Conservation (phyloP, 2,113 vertebrate species). For the Callaeas wilsoni region DNA sequence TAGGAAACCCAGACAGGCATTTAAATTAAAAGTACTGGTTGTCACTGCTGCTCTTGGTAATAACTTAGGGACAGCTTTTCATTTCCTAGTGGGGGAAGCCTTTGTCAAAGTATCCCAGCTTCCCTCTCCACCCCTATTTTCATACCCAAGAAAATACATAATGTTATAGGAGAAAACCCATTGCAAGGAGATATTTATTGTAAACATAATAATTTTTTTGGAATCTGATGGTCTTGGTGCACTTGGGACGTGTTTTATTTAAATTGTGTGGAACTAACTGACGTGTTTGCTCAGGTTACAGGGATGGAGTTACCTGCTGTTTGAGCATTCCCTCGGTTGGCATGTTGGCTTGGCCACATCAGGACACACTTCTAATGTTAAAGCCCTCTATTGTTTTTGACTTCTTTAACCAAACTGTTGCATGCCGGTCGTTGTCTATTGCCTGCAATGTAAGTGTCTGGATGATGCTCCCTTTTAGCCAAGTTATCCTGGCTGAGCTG, state of each 20-base stretch:
- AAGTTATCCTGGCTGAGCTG: neutral
- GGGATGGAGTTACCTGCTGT: neutral
- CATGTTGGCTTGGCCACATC: slow-evolving; percentile 20
- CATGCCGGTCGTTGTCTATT: slow-evolving; percentile 48
- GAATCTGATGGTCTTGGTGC: neutral
- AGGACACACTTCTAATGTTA: neutral
- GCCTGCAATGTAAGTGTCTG: slow-evolving; percentile 2
- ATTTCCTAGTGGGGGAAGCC: neutral
- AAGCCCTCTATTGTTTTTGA: neutral
- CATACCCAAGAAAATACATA: neutral
- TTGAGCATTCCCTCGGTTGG: neutral
- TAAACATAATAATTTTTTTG: neutral
- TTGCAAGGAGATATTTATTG: slow-evolving; percentile 25
- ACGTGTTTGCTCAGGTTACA: neutral
- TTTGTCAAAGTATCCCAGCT: neutral
- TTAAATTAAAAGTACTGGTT: slow-evolving; percentile 4
- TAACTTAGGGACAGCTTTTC: neutral
- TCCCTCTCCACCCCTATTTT: neutral
- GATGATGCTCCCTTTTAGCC: slow-evolving; percentile 15
- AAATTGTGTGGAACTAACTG: neutral
- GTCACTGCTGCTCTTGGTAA: slow-evolving; percentile 22
- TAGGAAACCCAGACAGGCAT: neutral
- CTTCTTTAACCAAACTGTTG: slow-evolving; percentile 23
- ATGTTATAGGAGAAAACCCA: neutral
- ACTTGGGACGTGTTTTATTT: neutral